Evolutionary conservation across 2,113 vertebrate genomes (phyloP), one percentile per base, ranked within the genome.

Genomic region (Nothocercus julius): DNA sequence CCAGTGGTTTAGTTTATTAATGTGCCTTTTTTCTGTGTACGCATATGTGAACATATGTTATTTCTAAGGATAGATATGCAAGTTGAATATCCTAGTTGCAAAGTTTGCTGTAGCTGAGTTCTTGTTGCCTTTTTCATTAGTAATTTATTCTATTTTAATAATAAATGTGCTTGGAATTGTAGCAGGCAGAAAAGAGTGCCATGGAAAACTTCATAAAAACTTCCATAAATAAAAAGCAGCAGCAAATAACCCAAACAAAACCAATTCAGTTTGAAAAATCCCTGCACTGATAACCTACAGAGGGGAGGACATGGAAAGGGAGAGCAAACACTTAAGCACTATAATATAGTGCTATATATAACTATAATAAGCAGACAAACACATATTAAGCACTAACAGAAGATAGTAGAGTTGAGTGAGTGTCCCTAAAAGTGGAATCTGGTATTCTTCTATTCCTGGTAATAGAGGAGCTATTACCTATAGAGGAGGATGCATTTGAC

Each of bases 211-310:
- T 89, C 70, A 95, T 93, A 92, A 93, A 85, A 74, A 5, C 89
- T 92, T 28, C 95, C 83, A 95, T 96, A 94, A 97, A 93, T 85
- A 92, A 96, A 95, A 90, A 94, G 34, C 69, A 94, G 53, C 66
- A 90, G 90, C 73, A 86, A 93, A 92, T 75, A 94, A 94, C 8
- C 56, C 32, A 75, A 80, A 85, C 62, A 58, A 90, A 95, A 89
- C 73, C 62, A 85, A 87, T 49, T 49, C 25, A 21, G 11, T 66
- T 87, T 95, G 88, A 4, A 82, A 95, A 89, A 80, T 63, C n/a
- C 6, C 40, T 79, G 45, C 16, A 32, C 47, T 63, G 49, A 82
- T 67, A 74, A n/a, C 45, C 19, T 92, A 82, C 63, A 79, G 32
- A 66, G 32, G 19, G 19, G 70, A 42, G 3, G 16, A 74, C 5